Percentiles rank a stretch among this genome's conserved stretches.
Evolutionary conservation across 2,113 vertebrate species (phyloP).

Genomic region (Lepus timidus): DNA sequence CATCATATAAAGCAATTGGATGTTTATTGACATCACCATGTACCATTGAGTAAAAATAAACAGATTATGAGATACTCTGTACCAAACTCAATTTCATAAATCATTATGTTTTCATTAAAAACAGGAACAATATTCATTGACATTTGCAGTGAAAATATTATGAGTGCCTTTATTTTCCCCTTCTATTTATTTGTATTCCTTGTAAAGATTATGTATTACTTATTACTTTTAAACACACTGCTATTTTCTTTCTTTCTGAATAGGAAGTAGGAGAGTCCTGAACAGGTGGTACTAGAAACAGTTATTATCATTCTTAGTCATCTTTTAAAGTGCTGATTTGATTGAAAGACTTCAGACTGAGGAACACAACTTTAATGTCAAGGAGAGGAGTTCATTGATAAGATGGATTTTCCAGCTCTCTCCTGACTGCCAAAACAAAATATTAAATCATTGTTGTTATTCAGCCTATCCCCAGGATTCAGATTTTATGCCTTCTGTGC

Average conservation of each 20-base stretch:
- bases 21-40: background rate
- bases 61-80: background rate
- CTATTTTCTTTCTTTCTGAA: slow-evolving; percentile 26
- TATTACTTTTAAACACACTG: background rate
- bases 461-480: background rate
- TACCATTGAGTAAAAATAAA: background rate
- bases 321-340: background rate
- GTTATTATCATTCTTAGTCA: background rate
- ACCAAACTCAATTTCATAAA: slow-evolving; percentile 22
- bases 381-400: background rate
- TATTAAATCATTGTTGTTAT: background rate
- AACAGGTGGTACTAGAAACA: background rate
- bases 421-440: background rate
- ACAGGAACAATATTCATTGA: background rate
- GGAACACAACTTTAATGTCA: background rate
- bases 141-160: background rate
- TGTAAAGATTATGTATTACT: background rate
- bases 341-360: background rate
- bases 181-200: background rate
- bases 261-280: background rate
- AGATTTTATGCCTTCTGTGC: background rate
- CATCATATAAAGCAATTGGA: background rate
- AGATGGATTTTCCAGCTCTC: background rate
- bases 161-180: background rate
- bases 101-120: background rate